Evolutionary conservation across 2,888 invertebrate genomes (phyloP), one percentile per base, ranked within the genome.

Genomic region (Drosophila pseudotalamancana): DNA sequence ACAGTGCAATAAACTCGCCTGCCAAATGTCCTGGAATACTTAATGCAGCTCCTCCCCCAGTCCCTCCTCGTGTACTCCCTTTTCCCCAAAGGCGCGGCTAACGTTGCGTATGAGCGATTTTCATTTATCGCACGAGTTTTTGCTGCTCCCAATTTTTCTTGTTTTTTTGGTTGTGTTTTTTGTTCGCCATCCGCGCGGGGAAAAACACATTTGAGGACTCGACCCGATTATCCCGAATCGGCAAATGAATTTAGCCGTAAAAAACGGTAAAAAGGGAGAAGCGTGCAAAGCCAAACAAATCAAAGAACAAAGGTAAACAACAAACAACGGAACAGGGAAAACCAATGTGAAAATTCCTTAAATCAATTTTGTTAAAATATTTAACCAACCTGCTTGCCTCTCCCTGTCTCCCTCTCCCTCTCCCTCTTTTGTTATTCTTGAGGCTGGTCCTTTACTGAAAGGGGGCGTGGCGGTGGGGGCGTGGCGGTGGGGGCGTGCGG

Each of bases 101-200:
- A 46, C 65, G 54, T 31, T 66, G 76, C 86, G 86, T 79, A 86
- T 81, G 87, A 77, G 80, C 74, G 74, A 79, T 76, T 68, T 72
- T 60, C 49, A 19, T 31, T 62, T 57, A 55, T 40, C 51, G 62
- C n/a, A 37, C 18, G 46, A 23, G 3, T 27, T 25, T 19, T 5
- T 50, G n/a, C n/a, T n/a, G n/a, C n/a, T n/a, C n/a, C n/a, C n/a
- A n/a, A n/a, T n/a, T n/a, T n/a, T n/a, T n/a, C n/a, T n/a, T 31
- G 3, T 23, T 23, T 42, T 6, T 42, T 21, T 18, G 37, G 8
- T 29, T 11, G 29, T 19, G 21, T 14, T 6, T 40, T 14, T 16
- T 23, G 25, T 19, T 5, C 46, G 46, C 21, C 23, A 21, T 25
- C 32, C 70, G 75, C 64, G 48, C 57, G 45, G 27, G 54, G 25